Base-by-base conservation (phyloP, 1,140 invertebrate genomes). In the Kradibia gibbosae region DNA sequence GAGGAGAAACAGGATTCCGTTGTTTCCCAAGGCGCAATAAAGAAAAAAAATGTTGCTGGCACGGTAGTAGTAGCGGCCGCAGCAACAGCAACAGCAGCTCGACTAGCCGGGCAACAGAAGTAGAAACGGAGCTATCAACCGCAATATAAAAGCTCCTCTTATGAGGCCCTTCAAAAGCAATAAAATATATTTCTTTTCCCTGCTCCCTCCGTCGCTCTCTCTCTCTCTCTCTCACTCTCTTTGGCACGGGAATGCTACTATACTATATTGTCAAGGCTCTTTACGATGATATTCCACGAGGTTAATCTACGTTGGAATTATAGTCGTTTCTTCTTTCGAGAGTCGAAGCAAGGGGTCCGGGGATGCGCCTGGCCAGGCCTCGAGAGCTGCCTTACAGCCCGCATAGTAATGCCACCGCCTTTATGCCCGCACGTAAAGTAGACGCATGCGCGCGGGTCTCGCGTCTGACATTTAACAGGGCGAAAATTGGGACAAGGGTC, bases 261-360 rank as follows among this genome's bases (percentile, higher is more conserved):
- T 31, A 17, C 74, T 76, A 28, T 76, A 39, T 76, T 60, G 4
- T 45, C 31, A 1, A 53, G 36, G 17, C 60, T 11, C 57, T 67
- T 81, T 75, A 81, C 79, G 79, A 75, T 81, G 60, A 81, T 81
- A 75, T 48, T 81, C 31, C 45, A 48, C 57, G 72, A 74, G 79
- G 72, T 81, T 81, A 81, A 75, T 81, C 75, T 81, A 81, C 72
- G 71, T 81, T 75, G 45, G 65, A 81, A 81, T 81, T 81, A 81
- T 81, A 81, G 79, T 73, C 34, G 50, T 81, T 81, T 75, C 28
- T 71, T n/a, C n/a, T n/a, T n/a, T 11, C 42, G 25, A 55, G 67
- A 45, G 1, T 3, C 3, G 34, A 17, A 62, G 53, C 22, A 71
- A 60, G 67, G 71, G 62, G 55, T 36, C 50, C 4, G 53, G 31